Evolutionary conservation across 2,113 vertebrate species (phyloP), one percentile per base, ranked within the genome.

Genomic region (Ammodytes dubius): DNA sequence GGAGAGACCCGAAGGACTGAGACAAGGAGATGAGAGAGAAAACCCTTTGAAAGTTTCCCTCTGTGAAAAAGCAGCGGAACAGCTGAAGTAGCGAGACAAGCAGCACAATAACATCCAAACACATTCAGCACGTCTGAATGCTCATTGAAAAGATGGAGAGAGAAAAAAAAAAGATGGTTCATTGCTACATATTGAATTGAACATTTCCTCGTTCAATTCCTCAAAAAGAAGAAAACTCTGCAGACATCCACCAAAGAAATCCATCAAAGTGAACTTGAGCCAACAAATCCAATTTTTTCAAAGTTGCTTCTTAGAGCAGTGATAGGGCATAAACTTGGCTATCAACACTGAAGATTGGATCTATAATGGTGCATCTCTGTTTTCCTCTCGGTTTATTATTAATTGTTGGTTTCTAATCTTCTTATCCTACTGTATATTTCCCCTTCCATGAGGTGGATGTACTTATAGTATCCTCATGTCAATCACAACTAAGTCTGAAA

Each of bases 81-180:
- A 78, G 81, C 83, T 83, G 83, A 87, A 77, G 67, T 74, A 84
- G 81, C 83, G 82, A 64, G 72, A 74, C 71, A n/a, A 59, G 57
- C 42, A 5, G 79, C 65, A 79, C 77, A 89, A 75, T 72, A 27
- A 63, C 59, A 43, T 73, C 50, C 46, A 50, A 56, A 19, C 58
- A 64, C 53, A 88, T 63, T 74, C 74, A 79, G 63, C 35, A 7
- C 68, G 45, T 39, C 50, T 7, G 42, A 75, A n/a, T 52, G 63
- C 49, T 70, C n/a, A 46, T 13, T 77, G 54, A 70, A 69, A 65
- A 73, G 10, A 58, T 45, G 52, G 52, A 50, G 14, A 61, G 58
- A 37, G 42, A 27, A 2, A 7, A 61, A 70, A 70, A 56, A 9
- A 63, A 52, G 15, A 56, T n/a, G 70, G 68, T 46, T 15, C 54